Evolutionary conservation across 2,888 invertebrate genomes (phyloP).

Genomic region (Coenonympha arcania): DNA sequence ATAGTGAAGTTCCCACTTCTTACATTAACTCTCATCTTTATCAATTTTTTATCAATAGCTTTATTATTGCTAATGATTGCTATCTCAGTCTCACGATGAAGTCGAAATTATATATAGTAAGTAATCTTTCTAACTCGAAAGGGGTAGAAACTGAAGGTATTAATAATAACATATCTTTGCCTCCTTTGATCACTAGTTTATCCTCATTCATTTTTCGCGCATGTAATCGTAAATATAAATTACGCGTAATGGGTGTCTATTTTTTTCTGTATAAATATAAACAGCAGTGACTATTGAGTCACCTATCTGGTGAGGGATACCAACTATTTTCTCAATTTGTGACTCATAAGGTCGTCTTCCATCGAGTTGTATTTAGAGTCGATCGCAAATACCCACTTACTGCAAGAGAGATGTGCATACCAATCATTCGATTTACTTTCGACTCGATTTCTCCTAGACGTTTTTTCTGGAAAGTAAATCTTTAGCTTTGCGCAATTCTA

Average conservation of each 20-base stretch:
- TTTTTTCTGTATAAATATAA: slow-evolving; percentile 4
- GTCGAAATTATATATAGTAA: too few relatives aligned
- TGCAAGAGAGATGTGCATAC: background rate
- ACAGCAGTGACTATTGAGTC: slow-evolving; percentile 13
- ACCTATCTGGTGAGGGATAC: background rate
- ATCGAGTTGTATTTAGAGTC: slow-evolving; percentile 1
- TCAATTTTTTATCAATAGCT: too few relatives aligned
- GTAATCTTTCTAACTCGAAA: too few relatives aligned
- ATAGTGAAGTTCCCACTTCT: too few relatives aligned
- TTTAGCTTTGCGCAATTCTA: background rate
- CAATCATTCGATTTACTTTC: background rate
- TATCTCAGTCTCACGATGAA: too few relatives aligned
- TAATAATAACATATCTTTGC: too few relatives aligned
- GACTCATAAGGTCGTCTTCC: slow-evolving; percentile 17
- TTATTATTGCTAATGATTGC: too few relatives aligned
- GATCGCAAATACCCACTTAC: background rate
- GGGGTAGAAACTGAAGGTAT: background rate
- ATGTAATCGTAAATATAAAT: too few relatives aligned
- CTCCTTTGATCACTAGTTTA: too few relatives aligned
- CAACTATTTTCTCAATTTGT: slow-evolving; percentile 8
- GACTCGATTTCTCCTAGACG: background rate
- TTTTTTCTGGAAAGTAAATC: background rate
- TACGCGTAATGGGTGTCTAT: background rate
- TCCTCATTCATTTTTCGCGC: too few relatives aligned
- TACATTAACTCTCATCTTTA: too few relatives aligned